phyloP scores from a whole-genome alignment of 2,888 invertebrate genomes.

The Unio pictorum region DNA sequence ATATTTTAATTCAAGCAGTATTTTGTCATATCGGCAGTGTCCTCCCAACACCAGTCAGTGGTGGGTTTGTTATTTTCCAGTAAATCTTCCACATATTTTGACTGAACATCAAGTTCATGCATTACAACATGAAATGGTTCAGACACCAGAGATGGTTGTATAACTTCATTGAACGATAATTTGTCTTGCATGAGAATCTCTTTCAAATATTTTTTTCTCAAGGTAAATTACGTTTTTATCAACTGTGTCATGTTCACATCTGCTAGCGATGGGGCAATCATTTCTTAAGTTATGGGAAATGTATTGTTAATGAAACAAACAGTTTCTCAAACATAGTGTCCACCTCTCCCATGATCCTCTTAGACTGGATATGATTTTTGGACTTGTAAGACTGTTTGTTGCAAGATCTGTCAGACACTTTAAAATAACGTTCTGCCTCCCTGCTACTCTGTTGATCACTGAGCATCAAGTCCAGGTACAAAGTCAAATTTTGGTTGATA shows the following conservation, averaged over 20 bases:
- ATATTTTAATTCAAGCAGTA: too few species aligned
- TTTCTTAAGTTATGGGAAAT: constrained; percentile 63
- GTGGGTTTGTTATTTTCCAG: too few species aligned
- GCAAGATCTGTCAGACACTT: constrained; percentile 43
- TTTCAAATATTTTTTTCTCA: constrained; percentile 75
- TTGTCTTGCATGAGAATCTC: constrained; percentile 79
- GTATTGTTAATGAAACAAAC: constrained; percentile 28
- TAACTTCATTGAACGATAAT: constrained; percentile 74
- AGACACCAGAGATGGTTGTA: constrained; percentile 80
- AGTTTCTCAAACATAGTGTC: constrained; percentile 24
- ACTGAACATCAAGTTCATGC: constrained; percentile 21
- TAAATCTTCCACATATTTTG: too few species aligned
- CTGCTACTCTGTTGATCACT: constrained; percentile 60
- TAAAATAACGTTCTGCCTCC: constrained; percentile 69
- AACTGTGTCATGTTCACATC: constrained; percentile 79
- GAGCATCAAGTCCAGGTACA: constrained; percentile 60
- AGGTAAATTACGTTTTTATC: constrained; percentile 81
- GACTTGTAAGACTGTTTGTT: too few species aligned
- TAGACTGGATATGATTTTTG: too few species aligned
- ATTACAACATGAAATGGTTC: constrained; percentile 76
- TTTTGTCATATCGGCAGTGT: too few species aligned
- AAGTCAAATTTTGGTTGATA: too few species aligned
- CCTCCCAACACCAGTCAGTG: too few species aligned
- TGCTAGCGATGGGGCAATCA: constrained; percentile 79
- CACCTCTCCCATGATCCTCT: background rate